Conservation (phyloP, 2,797 vertebrate genomes). For the Arctocebus calabarensis region DNA sequence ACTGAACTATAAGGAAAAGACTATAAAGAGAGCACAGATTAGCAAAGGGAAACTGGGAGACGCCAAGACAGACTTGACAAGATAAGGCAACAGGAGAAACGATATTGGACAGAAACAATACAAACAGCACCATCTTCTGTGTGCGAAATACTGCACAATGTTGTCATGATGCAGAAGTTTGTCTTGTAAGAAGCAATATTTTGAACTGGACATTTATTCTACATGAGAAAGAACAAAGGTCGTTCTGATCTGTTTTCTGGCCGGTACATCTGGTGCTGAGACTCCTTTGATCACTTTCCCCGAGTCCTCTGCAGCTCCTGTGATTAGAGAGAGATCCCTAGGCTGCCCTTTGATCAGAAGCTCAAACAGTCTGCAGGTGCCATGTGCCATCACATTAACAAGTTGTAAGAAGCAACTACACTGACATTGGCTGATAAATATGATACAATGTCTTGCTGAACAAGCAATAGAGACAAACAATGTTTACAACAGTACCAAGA, state of each 20-base stretch:
- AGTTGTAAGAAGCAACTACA: conserved; percentile 77
- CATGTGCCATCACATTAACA: conserved; percentile 86
- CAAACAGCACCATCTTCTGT: too few species aligned
- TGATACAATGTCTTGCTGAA: background rate
- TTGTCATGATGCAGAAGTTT: background rate
- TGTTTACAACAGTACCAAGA: conserved; percentile 28
- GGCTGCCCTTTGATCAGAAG: conserved; percentile 88
- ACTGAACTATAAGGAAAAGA: background rate
- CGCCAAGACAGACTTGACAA: background rate
- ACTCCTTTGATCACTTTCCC: conserved; percentile 88
- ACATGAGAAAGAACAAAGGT: conserved; percentile 82
- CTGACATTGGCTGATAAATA: conserved; percentile 65
- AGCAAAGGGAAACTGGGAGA: background rate
- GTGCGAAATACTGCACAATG: background rate
- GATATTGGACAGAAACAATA: background rate
- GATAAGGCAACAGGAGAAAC: background rate
- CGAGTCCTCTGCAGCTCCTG: conserved; percentile 81
- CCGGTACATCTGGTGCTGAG: conserved; percentile 76
- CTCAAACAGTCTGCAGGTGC: conserved; percentile 87
- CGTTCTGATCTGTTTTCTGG: conserved; percentile 86
- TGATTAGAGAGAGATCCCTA: conserved; percentile 87
- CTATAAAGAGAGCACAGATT: background rate
- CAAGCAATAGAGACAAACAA: background rate
- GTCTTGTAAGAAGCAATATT: conserved; percentile 27
- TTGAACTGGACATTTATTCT: conserved; percentile 81